Evolutionary conservation across 2,113 vertebrate genomes (phyloP).

Genomic region (Mesocricetus auratus): DNA sequence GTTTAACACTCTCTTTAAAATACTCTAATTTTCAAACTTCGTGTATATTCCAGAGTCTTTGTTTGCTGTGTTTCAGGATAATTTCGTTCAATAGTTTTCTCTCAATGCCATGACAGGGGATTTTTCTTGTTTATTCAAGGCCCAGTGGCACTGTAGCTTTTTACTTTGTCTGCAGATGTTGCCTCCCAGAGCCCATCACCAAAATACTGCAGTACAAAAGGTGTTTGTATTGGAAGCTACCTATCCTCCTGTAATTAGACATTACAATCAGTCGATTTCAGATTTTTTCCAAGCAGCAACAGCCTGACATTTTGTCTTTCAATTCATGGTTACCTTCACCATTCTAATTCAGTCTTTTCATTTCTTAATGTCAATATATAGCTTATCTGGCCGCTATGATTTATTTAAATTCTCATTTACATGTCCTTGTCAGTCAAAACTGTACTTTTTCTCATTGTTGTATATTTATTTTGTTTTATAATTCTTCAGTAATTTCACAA

Average conservation of each 20-base stretch:
- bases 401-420: conserved; percentile 35
- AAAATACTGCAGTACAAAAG: background rate
- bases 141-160: background rate
- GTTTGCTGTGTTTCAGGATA: background rate
- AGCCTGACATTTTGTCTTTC: background rate
- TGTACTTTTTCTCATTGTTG: background rate
- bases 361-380: conserved; percentile 20
- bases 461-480: background rate
- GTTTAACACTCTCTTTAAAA: background rate
- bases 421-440: background rate
- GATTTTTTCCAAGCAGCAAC: background rate
- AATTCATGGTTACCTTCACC: background rate
- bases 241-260: background rate
- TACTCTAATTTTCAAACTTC: background rate
- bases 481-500: background rate
- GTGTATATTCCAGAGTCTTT: background rate
- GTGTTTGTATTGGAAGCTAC: background rate
- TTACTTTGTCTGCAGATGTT: background rate
- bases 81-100: conserved; percentile 33
- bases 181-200: background rate
- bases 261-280: background rate
- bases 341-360: background rate
- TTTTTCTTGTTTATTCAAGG: background rate
- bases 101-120: background rate
- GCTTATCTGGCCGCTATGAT: background rate